Percentiles rank a stretch among this genome's conserved stretches.
Conservation (phyloP, 2,888 invertebrate genomes). For the Rugalucina vietnamica region DNA sequence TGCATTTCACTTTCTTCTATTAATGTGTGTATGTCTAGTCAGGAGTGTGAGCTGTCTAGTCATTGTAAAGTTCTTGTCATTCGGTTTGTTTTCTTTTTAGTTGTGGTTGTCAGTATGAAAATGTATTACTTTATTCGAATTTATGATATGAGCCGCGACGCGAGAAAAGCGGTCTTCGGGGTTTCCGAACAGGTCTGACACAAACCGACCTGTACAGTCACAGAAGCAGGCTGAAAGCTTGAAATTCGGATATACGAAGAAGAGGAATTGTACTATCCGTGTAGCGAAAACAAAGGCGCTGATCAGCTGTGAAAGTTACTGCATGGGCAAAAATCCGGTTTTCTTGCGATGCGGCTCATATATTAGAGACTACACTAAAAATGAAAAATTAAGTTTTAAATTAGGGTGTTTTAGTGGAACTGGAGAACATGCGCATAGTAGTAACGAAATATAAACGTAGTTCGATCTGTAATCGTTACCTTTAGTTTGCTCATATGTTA, state of each 20-base stretch:
- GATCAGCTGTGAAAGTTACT: background rate
- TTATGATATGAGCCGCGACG: too few relatives aligned
- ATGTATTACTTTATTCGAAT: background rate
- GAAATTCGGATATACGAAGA: background rate
- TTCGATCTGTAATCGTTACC: background rate
- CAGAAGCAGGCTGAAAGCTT: background rate
- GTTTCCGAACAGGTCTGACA: background rate
- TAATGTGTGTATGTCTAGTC: slow-evolving; percentile 4
- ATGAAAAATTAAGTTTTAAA: background rate
- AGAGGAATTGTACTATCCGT: too few relatives aligned
- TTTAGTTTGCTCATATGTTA: background rate
- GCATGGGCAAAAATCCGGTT: background rate
- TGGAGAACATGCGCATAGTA: background rate
- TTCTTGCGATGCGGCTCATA: background rate
- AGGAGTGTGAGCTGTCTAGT: slow-evolving; percentile 11
- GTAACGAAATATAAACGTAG: background rate
- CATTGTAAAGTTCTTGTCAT: background rate
- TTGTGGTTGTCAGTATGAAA: background rate
- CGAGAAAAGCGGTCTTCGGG: background rate
- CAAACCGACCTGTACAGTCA: background rate
- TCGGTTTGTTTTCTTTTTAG: background rate
- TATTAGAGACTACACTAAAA: background rate
- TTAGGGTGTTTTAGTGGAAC: background rate
- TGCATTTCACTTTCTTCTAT: background rate
- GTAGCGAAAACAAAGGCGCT: too few relatives aligned